phyloP scores from a whole-genome alignment of 1,140 invertebrate species.

The Macrostomum lignano region DNA sequence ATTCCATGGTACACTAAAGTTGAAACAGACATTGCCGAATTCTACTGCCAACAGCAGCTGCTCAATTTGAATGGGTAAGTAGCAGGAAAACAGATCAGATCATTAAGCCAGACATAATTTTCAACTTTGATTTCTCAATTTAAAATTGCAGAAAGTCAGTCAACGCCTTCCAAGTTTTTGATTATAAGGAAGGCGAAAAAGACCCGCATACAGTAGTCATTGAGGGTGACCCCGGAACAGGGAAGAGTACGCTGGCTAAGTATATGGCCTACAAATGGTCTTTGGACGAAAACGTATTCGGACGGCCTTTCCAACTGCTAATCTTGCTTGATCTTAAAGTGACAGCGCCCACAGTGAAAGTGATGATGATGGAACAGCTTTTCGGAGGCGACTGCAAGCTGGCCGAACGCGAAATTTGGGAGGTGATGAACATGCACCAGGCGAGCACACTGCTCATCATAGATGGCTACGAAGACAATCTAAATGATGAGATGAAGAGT shows the following conservation, averaged over 20 bases:
- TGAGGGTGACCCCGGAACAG: constrained; percentile 2
- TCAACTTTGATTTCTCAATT: background rate
- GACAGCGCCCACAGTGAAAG: background rate
- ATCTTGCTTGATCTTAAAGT: background rate
- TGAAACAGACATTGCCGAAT: background rate
- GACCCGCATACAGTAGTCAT: background rate
- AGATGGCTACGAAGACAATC: background rate
- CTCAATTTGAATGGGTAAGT: background rate
- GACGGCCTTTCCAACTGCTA: background rate
- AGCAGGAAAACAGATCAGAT: background rate
- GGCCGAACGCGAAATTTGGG: constrained; percentile 2
- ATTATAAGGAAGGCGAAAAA: background rate
- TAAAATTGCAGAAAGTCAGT: background rate
- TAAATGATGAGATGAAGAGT: background rate
- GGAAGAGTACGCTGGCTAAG: background rate
- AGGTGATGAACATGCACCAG: constrained; percentile 1
- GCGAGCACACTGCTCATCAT: background rate
- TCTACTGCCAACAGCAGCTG: constrained; percentile 1
- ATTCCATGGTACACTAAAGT: background rate
- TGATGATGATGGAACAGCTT: background rate
- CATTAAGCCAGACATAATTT: background rate
- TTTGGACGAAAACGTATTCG: background rate
- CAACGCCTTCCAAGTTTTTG: background rate
- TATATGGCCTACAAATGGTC: background rate
- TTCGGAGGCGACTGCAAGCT: background rate